These are phyloP conservation scores for Drosophila mauritiana DNA, from an alignment of 1,140 invertebrate genomes.

Conservation along the genomic window DNA sequence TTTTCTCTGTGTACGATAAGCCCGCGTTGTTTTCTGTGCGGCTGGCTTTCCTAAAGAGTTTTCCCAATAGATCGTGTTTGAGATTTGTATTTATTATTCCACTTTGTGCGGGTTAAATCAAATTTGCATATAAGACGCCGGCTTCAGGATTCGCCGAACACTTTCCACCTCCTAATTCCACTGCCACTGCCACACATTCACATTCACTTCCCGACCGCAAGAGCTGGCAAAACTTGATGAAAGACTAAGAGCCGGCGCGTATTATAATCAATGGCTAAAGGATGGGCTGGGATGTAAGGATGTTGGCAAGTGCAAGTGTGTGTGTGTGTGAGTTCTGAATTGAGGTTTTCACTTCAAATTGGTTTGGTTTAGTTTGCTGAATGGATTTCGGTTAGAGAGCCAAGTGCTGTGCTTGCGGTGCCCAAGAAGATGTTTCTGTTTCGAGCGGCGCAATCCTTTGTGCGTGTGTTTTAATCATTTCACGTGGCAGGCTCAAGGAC, in stretches of 20 bases:
- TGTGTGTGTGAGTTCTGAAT: slow-evolving; percentile 42
- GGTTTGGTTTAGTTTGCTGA: slow-evolving; percentile 71
- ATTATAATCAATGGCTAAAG: slow-evolving; percentile 58
- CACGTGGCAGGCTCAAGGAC: slow-evolving; percentile 41
- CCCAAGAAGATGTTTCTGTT: slow-evolving; percentile 32
- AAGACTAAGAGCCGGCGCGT: slow-evolving; percentile 52
- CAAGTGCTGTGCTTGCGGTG: slow-evolving; percentile 39
- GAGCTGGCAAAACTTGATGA: slow-evolving; percentile 45
- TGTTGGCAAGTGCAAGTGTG: background rate
- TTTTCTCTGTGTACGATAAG: background rate
- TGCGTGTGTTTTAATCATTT: slow-evolving; percentile 48
- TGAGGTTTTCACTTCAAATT: slow-evolving; percentile 67
- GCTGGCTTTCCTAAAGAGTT: slow-evolving; percentile 7
- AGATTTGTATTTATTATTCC: slow-evolving; percentile 68
- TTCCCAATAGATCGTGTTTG: slow-evolving; percentile 40
- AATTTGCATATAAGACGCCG: slow-evolving; percentile 64
- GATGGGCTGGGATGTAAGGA: background rate
- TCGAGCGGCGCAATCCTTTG: background rate
- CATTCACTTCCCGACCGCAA: slow-evolving; percentile 3
- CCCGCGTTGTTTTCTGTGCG: background rate
- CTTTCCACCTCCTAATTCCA: background rate
- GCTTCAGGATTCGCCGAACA: slow-evolving; percentile 21
- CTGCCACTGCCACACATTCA: background rate
- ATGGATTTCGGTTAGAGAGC: slow-evolving; percentile 59
- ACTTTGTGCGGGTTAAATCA: slow-evolving; percentile 62